Conservation (phyloP, 2,888 invertebrate species). For the Atherix ibis region DNA sequence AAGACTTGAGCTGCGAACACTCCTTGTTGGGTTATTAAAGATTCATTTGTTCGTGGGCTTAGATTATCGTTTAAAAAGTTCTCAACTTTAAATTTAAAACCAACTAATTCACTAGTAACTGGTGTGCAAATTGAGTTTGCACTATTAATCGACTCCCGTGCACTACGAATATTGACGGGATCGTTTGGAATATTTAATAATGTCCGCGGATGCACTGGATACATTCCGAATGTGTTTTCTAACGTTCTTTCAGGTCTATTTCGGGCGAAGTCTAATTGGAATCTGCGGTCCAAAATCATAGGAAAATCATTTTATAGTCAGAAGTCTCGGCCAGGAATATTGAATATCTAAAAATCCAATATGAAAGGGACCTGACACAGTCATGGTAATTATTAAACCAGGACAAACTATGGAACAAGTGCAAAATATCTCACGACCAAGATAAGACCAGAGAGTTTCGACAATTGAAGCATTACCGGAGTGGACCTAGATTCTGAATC, state of each 20-base stretch:
- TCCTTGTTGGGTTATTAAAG: slow-evolving; percentile 8
- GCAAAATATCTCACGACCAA: slow-evolving; percentile 31
- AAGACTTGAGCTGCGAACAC: slow-evolving; percentile 10
- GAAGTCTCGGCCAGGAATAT: background rate
- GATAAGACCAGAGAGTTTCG: slow-evolving; percentile 2
- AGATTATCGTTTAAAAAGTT: no score
- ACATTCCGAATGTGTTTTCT: no score
- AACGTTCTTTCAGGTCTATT: no score
- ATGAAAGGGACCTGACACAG: no score
- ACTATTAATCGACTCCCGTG: background rate
- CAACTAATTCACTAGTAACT: background rate
- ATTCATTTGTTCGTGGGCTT: no score
- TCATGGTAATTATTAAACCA: no score
- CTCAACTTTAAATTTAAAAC: no score
- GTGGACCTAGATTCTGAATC: background rate
- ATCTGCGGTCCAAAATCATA: background rate
- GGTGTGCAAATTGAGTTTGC: slow-evolving; percentile 1
- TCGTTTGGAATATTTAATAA: background rate
- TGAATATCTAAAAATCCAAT: no score
- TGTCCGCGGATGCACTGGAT: no score
- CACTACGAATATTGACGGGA: background rate
- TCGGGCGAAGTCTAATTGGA: slow-evolving; percentile 6
- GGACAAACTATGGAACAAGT: slow-evolving; percentile 30
- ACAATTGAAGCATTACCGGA: slow-evolving; percentile 1
- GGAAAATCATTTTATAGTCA: slow-evolving; percentile 2